phyloP scores from a whole-genome alignment of 2,797 vertebrate species.

The Onychomys arenicola region DNA sequence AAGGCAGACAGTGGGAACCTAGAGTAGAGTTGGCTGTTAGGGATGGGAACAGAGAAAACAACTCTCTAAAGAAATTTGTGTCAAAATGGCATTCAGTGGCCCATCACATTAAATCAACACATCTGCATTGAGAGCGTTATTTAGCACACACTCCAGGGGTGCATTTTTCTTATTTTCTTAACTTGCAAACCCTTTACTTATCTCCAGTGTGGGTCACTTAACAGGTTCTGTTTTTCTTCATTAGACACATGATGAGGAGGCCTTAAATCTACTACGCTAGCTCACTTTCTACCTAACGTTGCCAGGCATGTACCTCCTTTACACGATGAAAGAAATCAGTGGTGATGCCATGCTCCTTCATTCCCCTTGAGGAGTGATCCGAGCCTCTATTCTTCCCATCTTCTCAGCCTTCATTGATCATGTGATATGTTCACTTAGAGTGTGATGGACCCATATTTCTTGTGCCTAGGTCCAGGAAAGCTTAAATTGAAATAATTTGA shows the following conservation, averaged over 20 bases:
- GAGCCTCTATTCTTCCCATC: background rate
- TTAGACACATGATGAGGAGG: constrained; percentile 60
- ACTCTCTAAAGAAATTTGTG: constrained; percentile 75
- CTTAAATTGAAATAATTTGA: constrained; percentile 70
- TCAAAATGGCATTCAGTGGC: constrained; percentile 67
- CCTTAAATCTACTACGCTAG: background rate
- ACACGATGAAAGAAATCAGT: constrained; percentile 47
- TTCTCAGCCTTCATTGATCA: constrained; percentile 48
- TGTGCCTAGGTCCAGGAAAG: constrained; percentile 40
- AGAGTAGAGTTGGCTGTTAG: background rate
- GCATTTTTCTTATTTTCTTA: constrained; percentile 62
- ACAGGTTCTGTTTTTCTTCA: constrained; percentile 57
- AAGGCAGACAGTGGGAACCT: background rate
- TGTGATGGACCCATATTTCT: constrained; percentile 1
- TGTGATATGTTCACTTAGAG: background rate
- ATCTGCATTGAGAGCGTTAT: constrained; percentile 11
- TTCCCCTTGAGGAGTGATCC: constrained; percentile 24
- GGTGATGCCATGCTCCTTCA: background rate
- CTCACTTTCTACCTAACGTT: background rate
- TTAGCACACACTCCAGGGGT: background rate
- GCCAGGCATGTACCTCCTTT: background rate
- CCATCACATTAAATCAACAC: constrained; percentile 70
- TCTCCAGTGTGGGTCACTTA: constrained; percentile 70
- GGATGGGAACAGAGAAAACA: background rate
- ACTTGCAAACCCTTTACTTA: constrained; percentile 68